Base-by-base conservation (phyloP, 2,113 vertebrate species). In the Coregonus clupeaformis region DNA sequence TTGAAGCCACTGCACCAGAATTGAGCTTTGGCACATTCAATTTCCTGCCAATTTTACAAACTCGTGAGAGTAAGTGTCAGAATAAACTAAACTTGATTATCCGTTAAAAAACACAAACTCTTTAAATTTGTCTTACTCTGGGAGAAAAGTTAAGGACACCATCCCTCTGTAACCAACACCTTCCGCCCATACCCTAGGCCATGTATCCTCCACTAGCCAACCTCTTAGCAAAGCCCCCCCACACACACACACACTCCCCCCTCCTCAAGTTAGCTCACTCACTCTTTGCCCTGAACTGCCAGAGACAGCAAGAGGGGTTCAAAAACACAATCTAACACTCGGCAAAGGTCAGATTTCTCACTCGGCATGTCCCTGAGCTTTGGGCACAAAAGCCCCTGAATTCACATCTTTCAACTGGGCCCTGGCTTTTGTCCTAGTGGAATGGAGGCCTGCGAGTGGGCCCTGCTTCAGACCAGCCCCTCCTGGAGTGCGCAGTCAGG, bases 381-480 rank as follows among this genome's bases (percentile, higher is more conserved):
- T 81, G 76, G 5, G 12, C 87, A 84, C 86, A 90, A 92, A 92
- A 92, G 90, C 89, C 80, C 71, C 89, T 85, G 90, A 91, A 93
- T 94, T 93, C 91, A 92, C 93, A 91, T 94, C 91, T 93, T 94
- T 94, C 92, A 93, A 90, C 88, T 83, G 82, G 85, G 83, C 90
- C 82, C 77, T 75, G 16, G 86, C 91, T 87, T 92, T 94, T 94
- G 94, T 93, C 91, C 88, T 70, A 64, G 68, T 68, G 80, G 86
- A 89, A 88, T 73, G 82, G 89, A 88, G 88, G 77, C 75, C 86
- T 90, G 76, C 68, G 90, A 91, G 89, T 80, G 80, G 90, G 89
- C 86, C 81, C 92, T 89, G 90, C 91, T 91, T 90, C 85, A 91
- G 90, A 92, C 93, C 92, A 91, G 91, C 82, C 69, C 90, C 92